A percentile compares a stretch with the other conserved stretches of the same genome.
phyloP scores from a whole-genome alignment of 2,888 invertebrate genomes.

The Melieria crassipennis region DNA sequence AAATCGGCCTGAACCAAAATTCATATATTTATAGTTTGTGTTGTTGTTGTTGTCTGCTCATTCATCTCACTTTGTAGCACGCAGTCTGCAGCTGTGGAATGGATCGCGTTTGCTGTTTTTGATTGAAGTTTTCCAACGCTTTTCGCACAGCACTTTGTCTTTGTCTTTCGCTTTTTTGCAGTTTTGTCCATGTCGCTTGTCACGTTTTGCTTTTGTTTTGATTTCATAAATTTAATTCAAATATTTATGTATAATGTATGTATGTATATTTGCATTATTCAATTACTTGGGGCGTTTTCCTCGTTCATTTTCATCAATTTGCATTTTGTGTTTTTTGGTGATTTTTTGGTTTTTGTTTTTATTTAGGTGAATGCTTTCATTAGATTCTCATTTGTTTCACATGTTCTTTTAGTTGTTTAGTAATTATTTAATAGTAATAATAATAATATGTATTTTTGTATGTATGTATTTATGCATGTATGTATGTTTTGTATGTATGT shows the following conservation, averaged over 20 bases:
- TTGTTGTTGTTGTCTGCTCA: too few species aligned
- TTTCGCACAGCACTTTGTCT: too few species aligned
- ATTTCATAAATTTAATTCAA: too few species aligned
- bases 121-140: too few species aligned
- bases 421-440: conserved; percentile 22
- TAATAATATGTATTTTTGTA: not conserved
- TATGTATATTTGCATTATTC: conserved; percentile 17
- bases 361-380: conserved; percentile 20
- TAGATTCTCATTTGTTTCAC: conserved; percentile 31
- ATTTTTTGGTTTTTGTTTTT: conserved; percentile 14
- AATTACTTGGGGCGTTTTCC: not conserved
- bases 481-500: conserved; percentile 27
- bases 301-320: not conserved
- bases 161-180: too few species aligned
- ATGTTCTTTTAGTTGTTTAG: conserved; percentile 26
- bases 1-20: too few species aligned
- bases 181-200: too few species aligned
- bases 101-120: too few species aligned
- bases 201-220: too few species aligned
- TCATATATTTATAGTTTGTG: too few species aligned
- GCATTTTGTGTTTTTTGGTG: conserved; percentile 2
- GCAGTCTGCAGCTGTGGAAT: too few species aligned
- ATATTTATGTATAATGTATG: not conserved
- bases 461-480: not conserved
- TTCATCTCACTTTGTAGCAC: too few species aligned